Percentiles rank a stretch among this genome's conserved stretches.
Conservation (phyloP, 1,140 invertebrate genomes). For the Drosophila virilis region DNA sequence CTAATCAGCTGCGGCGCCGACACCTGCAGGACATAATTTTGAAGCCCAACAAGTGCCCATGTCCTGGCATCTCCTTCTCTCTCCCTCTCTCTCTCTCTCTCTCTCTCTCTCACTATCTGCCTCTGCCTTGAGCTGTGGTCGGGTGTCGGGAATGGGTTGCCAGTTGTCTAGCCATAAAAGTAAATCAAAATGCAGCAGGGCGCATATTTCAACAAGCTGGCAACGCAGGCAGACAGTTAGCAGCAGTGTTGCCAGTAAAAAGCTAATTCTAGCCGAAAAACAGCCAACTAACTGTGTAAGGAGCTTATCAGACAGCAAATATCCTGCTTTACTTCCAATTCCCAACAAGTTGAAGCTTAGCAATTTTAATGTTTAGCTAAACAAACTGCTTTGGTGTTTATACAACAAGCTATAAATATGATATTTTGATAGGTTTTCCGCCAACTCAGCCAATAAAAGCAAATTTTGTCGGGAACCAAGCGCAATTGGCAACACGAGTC, state of each 20-base stretch:
- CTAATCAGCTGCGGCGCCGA: constrained; percentile 74
- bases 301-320: too few species aligned
- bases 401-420: too few species aligned
- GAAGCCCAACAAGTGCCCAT: constrained; percentile 69
- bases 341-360: too few species aligned
- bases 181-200: constrained; percentile 79
- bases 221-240: constrained; percentile 45
- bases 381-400: too few species aligned
- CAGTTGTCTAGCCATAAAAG: constrained; percentile 74
- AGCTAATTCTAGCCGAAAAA: not conserved
- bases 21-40: constrained; percentile 76
- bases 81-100: not conserved
- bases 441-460: too few species aligned
- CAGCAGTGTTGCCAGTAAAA: not conserved
- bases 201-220: constrained; percentile 54
- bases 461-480: not conserved
- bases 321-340: not conserved
- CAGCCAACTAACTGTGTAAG: not conserved
- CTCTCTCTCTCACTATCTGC: not conserved
- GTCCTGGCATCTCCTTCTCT: constrained; percentile 10
- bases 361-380: too few species aligned
- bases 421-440: too few species aligned
- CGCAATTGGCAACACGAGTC: not conserved
- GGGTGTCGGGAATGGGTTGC: not conserved
- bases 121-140: not conserved